Conservation (phyloP, 2,797 vertebrate species). For the Silurus lanzhouensis region DNA sequence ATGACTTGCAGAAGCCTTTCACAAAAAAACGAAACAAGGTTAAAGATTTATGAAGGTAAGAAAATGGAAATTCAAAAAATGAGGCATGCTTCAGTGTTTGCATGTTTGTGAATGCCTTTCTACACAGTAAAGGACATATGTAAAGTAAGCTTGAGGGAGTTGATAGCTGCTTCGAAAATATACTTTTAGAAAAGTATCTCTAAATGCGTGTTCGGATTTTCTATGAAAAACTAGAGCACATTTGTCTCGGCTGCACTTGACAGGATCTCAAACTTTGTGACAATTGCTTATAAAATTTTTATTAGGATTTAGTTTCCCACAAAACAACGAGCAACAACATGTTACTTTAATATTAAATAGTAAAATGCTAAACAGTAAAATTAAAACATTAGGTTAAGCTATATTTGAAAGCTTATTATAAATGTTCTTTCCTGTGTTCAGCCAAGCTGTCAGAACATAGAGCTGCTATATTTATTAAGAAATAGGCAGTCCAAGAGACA, state of each 20-base stretch:
- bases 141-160: background rate
- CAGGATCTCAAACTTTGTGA: conserved; percentile 3
- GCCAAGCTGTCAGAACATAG: conserved; percentile 2
- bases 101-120: background rate
- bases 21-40: background rate
- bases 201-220: background rate
- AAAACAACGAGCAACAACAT: background rate
- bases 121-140: conserved; percentile 10
- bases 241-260: background rate
- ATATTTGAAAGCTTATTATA: background rate
- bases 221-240: background rate
- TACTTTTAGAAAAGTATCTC: background rate
- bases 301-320: background rate
- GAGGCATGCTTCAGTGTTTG: background rate
- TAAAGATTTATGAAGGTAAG: conserved; percentile 32
- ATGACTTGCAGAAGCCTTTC: background rate
- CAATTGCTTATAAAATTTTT: background rate
- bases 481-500: background rate
- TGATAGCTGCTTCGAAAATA: conserved; percentile 14
- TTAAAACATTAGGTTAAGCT: too few species aligned
- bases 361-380: background rate
- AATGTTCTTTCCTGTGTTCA: background rate
- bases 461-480: conserved; percentile 12
- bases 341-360: background rate
- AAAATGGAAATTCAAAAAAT: conserved; percentile 17